These are phyloP conservation scores for Gadopsis bispinosus DNA, from an alignment of 2,797 vertebrate genomes.

Conservation along the genomic window DNA sequence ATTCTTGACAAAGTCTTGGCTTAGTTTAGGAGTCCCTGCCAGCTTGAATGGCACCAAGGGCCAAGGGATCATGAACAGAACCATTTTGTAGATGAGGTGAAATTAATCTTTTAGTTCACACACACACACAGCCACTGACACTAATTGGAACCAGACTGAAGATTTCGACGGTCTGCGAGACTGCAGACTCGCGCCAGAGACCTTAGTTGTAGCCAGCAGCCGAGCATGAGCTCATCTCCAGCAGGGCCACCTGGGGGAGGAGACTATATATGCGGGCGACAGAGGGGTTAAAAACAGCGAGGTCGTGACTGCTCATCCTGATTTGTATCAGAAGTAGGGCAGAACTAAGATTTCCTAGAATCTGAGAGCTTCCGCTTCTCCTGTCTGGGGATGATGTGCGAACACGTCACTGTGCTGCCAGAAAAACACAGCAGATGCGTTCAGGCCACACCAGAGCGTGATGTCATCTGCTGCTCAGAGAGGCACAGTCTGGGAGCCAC, in stretches of 20 bases:
- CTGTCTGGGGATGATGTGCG: conserved; percentile 14
- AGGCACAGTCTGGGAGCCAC: neutral
- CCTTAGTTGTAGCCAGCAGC: conserved; percentile 28
- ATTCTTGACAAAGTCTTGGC: conserved; percentile 7
- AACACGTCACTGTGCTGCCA: conserved; percentile 25
- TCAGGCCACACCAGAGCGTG: conserved; percentile 18
- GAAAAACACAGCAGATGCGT: conserved; percentile 32
- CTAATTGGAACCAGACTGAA: conserved; percentile 42
- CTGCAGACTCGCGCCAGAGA: conserved; percentile 42
- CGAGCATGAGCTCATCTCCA: conserved; percentile 72
- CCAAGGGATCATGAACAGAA: conserved; percentile 9
- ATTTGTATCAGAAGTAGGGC: conserved; percentile 21
- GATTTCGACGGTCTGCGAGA: conserved; percentile 10
- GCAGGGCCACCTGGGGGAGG: conserved; percentile 42
- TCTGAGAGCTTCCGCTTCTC: conserved; percentile 20
- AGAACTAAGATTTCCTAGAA: conserved; percentile 33
- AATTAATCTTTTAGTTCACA: conserved; percentile 31
- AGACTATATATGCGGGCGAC: neutral
- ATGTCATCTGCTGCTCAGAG: conserved; percentile 38
- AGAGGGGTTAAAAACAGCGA: conserved; percentile 53
- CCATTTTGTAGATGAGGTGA: neutral
- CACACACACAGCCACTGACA: neutral
- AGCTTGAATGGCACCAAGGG: conserved; percentile 15
- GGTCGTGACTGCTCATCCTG: conserved; percentile 9
- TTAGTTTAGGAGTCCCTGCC: conserved; percentile 25